Evolutionary conservation across 1,140 invertebrate genomes (phyloP).

Genomic region (Caerostris darwini): DNA sequence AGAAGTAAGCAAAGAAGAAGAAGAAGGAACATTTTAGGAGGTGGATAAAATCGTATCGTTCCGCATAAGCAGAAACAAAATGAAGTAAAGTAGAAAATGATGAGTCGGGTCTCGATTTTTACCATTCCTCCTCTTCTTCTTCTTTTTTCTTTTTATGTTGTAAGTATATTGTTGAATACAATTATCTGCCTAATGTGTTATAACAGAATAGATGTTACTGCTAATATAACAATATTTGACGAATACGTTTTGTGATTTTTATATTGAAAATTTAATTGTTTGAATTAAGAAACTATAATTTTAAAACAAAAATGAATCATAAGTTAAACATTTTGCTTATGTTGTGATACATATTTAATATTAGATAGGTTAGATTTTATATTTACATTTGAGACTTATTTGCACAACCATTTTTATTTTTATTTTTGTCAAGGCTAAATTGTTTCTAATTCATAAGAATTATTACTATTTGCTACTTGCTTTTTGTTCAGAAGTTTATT

Average conservation of each 20-base stretch:
- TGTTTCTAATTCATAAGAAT: too few relatives aligned
- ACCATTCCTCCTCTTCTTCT: background rate
- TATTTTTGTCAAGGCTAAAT: too few relatives aligned
- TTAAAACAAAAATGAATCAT: too few relatives aligned
- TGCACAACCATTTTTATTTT: too few relatives aligned
- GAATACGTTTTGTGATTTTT: background rate
- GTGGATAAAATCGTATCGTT: constrained; percentile 64
- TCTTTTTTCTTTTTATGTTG: background rate
- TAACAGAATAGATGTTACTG: background rate
- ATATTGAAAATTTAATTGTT: background rate
- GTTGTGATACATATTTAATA: too few relatives aligned
- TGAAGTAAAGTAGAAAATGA: constrained; percentile 61
- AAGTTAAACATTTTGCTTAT: too few relatives aligned
- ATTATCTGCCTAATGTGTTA: too few relatives aligned
- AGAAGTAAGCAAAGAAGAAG: constrained; percentile 17
- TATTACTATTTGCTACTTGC: too few relatives aligned
- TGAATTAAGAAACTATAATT: background rate
- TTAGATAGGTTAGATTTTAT: too few relatives aligned
- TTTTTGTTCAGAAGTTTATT: too few relatives aligned
- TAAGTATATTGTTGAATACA: too few relatives aligned
- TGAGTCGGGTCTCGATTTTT: constrained; percentile 51
- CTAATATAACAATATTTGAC: constrained; percentile 34
- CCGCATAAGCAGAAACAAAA: background rate
- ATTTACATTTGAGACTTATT: too few relatives aligned
- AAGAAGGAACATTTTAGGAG: constrained; percentile 50